These are phyloP conservation scores for Heliconius hortense DNA, from an alignment of 2,888 invertebrate species.

Conservation along the genomic window DNA sequence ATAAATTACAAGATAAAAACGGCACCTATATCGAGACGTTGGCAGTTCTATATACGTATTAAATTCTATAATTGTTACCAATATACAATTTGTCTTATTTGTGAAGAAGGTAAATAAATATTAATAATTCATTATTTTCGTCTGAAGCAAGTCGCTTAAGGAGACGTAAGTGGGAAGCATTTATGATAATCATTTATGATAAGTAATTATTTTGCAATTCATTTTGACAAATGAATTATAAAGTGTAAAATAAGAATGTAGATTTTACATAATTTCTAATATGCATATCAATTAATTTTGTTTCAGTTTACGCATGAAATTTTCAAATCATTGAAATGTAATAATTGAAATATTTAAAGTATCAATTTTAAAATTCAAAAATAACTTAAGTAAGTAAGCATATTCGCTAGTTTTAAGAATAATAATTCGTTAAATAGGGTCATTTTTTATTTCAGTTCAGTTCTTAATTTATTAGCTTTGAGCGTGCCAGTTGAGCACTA, in stretches of 20 bases:
- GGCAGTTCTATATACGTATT: conserved; percentile 5
- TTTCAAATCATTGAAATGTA: neutral
- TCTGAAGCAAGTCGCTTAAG: neutral
- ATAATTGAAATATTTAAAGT: neutral
- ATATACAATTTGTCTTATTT: neutral
- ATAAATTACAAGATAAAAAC: neutral
- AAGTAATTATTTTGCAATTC: neutral
- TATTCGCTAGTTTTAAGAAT: too few relatives aligned
- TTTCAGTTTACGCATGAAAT: neutral
- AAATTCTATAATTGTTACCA: conserved; percentile 1
- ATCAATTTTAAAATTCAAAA: neutral
- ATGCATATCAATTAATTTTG: neutral
- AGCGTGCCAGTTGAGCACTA: too few relatives aligned
- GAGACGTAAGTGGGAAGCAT: neutral
- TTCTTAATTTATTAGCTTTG: too few relatives aligned
- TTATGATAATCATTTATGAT: neutral
- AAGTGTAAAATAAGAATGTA: too few relatives aligned
- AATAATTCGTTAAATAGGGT: too few relatives aligned
- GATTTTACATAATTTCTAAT: neutral
- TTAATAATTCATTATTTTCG: neutral
- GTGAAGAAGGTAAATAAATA: neutral
- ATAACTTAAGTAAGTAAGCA: neutral
- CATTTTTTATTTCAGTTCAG: too few relatives aligned
- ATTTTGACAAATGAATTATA: too few relatives aligned
- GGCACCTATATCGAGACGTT: neutral